Evolutionary conservation across 2,797 vertebrate genomes (phyloP), one percentile per base, ranked within the genome.

Genomic region (Coendou prehensilis): DNA sequence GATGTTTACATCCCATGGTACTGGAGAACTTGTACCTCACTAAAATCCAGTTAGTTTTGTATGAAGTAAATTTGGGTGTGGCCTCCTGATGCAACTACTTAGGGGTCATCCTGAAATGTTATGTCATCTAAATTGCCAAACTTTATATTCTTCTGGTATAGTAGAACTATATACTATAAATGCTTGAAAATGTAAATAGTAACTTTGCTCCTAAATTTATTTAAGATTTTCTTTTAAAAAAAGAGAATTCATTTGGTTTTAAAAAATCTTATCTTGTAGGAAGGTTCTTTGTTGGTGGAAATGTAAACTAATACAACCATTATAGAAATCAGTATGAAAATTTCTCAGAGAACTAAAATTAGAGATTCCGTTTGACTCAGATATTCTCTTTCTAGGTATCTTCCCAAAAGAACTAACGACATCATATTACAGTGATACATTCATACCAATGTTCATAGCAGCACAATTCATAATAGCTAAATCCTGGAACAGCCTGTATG

Each of bases 181-280:
- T 69, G 41, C 1, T 71, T 69, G 67, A 96, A 91, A 92, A 73
- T 92, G 10, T 41, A 78, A 94, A 85, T 15, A 47, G 26, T 90
- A 33, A 59, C 9, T 81, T 52, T 93, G 78, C 47, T 88, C 86
- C 75, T 89, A 84, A 61, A 78, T 75, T 93, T 78, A 91, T 47
- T 94, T 41, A 87, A 87, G 63, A 92, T 69, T 80, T 94, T 67
- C 76, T 85, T 45, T 93, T 82, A 94, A 96, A 75, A 52, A 33
- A 94, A 33, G 37, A 54, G 30, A 82, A 89, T 82, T 93, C 14
- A 93, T 79, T 96, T 67, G 57, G 17, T 59, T 93, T 96, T 71
- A 67, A 87, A 75, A 88, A 64, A 82, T 37, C 84, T 96, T 80
- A 90, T 75, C 22, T 94, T 90, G 17, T 41, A 41, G 69, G 37